A percentile compares a stretch with the other conserved stretches of the same genome.
phyloP scores from a whole-genome alignment of 2,113 vertebrate genomes.

The Loxodonta africana region DNA sequence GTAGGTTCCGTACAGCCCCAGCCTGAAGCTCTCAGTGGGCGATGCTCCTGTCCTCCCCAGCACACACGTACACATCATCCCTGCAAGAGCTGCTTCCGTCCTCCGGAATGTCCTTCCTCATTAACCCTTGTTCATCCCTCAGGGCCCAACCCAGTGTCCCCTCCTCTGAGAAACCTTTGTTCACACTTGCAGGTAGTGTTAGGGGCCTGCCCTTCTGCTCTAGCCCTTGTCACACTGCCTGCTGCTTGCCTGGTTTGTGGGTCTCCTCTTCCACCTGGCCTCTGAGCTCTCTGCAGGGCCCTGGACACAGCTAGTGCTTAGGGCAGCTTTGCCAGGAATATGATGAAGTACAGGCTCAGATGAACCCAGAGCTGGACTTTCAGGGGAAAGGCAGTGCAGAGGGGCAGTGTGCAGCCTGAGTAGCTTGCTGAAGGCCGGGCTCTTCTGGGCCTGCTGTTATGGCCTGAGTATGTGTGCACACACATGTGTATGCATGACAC shows the following conservation, averaged over 20 bases:
- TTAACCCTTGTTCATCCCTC: neutral
- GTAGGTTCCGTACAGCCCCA: neutral
- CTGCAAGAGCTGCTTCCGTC: neutral
- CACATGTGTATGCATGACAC: accelerated
- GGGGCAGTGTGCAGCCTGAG: too few species aligned
- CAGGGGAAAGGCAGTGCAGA: neutral
- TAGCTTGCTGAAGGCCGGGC: neutral
- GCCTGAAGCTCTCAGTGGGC: neutral
- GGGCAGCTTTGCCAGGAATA: neutral
- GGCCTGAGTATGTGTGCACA: neutral
- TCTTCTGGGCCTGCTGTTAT: accelerated
- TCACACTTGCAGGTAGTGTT: neutral
- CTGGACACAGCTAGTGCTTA: neutral
- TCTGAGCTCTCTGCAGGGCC: neutral
- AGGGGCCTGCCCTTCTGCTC: neutral
- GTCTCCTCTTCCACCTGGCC: neutral
- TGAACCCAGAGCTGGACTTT: neutral
- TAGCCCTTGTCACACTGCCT: neutral
- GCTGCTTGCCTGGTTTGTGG: neutral
- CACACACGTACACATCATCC: too few species aligned
- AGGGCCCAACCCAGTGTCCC: neutral
- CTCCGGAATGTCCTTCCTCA: neutral
- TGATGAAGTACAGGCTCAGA: neutral
- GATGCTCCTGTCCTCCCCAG: neutral
- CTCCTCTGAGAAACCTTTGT: neutral